Evolutionary conservation across 2,888 invertebrate species (phyloP).

Genomic region (Chymomyza caudatula): DNA sequence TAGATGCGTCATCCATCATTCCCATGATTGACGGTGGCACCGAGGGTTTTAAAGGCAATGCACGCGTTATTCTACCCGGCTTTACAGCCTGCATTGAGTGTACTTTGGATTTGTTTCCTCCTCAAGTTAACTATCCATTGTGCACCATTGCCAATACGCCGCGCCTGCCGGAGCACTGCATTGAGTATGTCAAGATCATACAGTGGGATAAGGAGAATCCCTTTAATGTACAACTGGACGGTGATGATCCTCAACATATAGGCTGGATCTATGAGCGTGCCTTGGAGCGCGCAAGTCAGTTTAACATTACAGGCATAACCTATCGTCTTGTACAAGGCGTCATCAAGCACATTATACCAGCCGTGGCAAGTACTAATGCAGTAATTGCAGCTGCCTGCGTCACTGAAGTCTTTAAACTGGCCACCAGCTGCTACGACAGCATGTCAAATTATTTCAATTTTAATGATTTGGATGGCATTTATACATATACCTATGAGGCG

Average conservation of each 20-base stretch:
- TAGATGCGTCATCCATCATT: conserved; percentile 88
- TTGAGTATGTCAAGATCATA: conserved; percentile 97
- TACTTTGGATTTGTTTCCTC: conserved; percentile 97
- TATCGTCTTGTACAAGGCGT: conserved; percentile 94
- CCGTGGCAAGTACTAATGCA: conserved; percentile 99
- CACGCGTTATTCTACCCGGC: conserved; percentile 95
- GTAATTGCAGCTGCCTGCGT: conserved; percentile 97
- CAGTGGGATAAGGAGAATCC: conserved; percentile 98
- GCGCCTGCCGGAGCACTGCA: conserved; percentile 97
- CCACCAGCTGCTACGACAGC: conserved; percentile 92
- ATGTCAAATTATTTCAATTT: conserved; percentile 98
- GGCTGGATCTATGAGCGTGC: conserved; percentile 97
- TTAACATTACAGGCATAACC: conserved; percentile 92
- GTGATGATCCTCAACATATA: conserved; percentile 97
- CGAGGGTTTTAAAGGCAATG: conserved; percentile 99
- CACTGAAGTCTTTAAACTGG: conserved; percentile 97
- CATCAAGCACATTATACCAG: conserved; percentile 98
- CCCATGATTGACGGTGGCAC: conserved; percentile 99
- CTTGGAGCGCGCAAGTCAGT: conserved; percentile 90
- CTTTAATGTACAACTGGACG: conserved; percentile 90
- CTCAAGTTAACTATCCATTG: conserved; percentile 97
- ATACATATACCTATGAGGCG: conserved; percentile 95
- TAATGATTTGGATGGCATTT: conserved; percentile 96
- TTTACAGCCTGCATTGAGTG: conserved; percentile 98
- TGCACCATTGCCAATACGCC: conserved; percentile 99